Conservation (phyloP, 2,113 vertebrate genomes). For the Gavialis gangeticus region DNA sequence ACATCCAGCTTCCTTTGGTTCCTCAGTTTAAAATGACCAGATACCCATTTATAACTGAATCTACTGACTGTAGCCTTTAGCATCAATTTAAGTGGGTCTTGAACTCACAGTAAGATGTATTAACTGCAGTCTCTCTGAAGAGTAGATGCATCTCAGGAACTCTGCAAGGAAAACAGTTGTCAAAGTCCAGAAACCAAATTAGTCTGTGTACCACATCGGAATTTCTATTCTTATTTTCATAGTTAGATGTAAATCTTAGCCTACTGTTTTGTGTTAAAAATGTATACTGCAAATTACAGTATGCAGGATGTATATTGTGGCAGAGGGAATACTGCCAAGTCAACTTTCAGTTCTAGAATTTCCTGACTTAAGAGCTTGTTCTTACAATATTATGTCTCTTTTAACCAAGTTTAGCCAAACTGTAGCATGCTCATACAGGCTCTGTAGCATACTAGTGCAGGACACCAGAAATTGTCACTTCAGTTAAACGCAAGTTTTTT, state of each 20-base stretch:
- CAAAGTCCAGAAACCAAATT: not conserved
- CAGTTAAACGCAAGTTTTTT: not conserved
- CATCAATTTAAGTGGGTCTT: no score
- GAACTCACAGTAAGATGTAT: no score
- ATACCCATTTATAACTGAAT: no score
- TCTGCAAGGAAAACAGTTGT: not conserved
- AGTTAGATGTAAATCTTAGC: not conserved
- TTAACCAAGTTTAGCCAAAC: no score
- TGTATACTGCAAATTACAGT: not conserved
- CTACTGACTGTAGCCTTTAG: no score
- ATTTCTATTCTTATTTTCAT: not conserved
- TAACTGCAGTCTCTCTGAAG: no score
- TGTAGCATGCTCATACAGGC: no score
- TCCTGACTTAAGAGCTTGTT: not conserved
- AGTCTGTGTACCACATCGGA: accelerated
- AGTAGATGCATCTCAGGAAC: not conserved
- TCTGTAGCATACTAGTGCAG: not conserved
- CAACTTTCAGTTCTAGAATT: not conserved
- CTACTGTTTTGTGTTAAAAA: not conserved
- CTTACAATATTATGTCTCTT: not conserved
- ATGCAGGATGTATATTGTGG: not conserved
- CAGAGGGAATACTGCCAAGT: not conserved
- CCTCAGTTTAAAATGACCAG: no score
- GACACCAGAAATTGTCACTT: not conserved
- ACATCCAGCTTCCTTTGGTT: no score